A percentile compares a stretch with the other conserved stretches of the same genome.
phyloP scores from a whole-genome alignment of 1,140 invertebrate genomes.

The Lepidurus packardi region DNA sequence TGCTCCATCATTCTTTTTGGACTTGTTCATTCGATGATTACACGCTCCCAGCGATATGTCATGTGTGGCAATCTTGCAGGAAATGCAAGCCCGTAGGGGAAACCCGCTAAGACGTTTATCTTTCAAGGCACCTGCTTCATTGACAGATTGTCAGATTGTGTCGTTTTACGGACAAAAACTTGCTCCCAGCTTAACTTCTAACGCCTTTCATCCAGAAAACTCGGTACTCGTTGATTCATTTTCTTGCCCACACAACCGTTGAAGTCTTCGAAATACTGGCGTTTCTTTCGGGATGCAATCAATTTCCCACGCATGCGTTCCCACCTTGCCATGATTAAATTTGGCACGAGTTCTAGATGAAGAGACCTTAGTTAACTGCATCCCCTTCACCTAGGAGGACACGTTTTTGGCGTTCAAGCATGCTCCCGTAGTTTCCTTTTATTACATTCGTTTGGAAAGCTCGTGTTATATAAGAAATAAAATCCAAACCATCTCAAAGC shows the following conservation, averaged over 20 bases:
- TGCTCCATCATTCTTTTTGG: background rate
- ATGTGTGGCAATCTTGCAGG: background rate
- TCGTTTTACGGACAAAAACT: background rate
- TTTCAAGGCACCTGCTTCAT: conserved; percentile 7
- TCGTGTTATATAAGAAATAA: background rate
- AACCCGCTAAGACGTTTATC: background rate
- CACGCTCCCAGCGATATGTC: background rate
- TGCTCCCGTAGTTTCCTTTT: background rate
- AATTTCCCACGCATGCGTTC: conserved; percentile 18
- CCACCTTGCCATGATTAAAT: conserved; percentile 10
- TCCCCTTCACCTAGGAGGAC: conserved; percentile 1
- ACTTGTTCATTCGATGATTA: background rate
- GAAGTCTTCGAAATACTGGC: background rate
- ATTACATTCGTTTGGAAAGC: background rate
- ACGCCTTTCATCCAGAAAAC: conserved; percentile 10
- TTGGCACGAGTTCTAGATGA: conserved; percentile 18
- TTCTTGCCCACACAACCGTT: background rate
- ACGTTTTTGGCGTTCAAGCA: background rate
- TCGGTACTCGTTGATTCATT: background rate
- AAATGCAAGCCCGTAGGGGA: background rate
- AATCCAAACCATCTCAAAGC: background rate
- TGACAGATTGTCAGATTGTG: conserved; percentile 10
- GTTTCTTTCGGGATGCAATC: conserved; percentile 9
- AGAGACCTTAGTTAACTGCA: conserved; percentile 1
- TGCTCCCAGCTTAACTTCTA: background rate